Evolutionary conservation across 2,797 vertebrate genomes (phyloP), one percentile per base, ranked within the genome.

Genomic region (Typhlichthys subterraneus): DNA sequence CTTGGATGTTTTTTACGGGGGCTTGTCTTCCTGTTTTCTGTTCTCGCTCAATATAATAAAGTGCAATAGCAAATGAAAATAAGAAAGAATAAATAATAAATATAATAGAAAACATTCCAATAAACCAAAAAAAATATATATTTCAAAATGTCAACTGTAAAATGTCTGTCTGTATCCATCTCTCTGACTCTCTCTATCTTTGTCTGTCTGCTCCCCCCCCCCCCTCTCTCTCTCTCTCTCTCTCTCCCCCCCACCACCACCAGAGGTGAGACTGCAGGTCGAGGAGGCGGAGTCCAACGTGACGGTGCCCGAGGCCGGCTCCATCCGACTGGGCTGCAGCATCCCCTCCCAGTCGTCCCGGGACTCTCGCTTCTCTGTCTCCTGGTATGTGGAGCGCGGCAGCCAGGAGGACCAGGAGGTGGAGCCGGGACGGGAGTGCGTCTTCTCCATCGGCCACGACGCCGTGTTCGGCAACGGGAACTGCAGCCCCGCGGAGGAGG

Each of bases 341-440:
- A 93, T 99, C 19, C 82, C 93, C 3, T 95, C 95, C 1, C 95
- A 95, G 83, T 98, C 98, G 0, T 94, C 94, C 59, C 92, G 92
- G 0, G 94, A 97, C 59, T 99, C 98, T 2, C 95, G 91, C 78
- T 97, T 99, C 11, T 96, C 97, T 0, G 96, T 99, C 76, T 94
- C 95, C 3, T 99, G 98, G 98, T 96, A 96, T 31, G 92, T 87
- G 61, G 85, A 94, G 58, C 94, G 70, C 45, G 83, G 86, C 0
- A 82, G 82, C 0, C 87, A 89, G 0, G 70, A 66, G 0, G 38
- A 62, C 0, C 84, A 86, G 53, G 83, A 86, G 12, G 87, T 78
- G 0, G 84, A 76, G 0, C 42, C 17, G 4, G 82, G 89, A 38
- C 82, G 58, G 11, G 86, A 92, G 15, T 92, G 86, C 0, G 89